phyloP scores from a whole-genome alignment of 1,140 invertebrate genomes.

The Drosophila lacteicornis region DNA sequence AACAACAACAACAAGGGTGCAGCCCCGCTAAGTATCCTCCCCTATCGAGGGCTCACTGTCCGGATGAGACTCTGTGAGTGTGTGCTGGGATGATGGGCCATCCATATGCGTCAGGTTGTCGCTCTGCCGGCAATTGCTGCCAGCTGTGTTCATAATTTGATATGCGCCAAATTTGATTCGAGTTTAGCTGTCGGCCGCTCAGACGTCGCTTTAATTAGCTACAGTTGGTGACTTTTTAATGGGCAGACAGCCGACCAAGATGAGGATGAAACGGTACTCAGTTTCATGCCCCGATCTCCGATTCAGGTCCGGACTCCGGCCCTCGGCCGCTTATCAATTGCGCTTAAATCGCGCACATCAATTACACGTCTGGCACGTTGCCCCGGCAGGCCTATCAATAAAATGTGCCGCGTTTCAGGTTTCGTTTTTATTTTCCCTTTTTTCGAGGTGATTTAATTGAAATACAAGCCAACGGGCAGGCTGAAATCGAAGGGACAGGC shows the following conservation, averaged over 20 bases:
- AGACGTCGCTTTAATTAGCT: constrained; percentile 74
- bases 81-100: constrained; percentile 38
- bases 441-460: constrained; percentile 60
- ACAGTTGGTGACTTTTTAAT: constrained; percentile 81
- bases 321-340: constrained; percentile 70
- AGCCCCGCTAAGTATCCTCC: background rate
- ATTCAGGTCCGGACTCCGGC: constrained; percentile 35
- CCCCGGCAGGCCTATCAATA: constrained; percentile 62
- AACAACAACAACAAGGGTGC: no score
- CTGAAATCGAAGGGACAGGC: constrained; percentile 18
- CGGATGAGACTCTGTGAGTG: background rate
- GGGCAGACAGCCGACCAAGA: constrained; percentile 55
- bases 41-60: constrained; percentile 13
- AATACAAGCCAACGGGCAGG: constrained; percentile 48
- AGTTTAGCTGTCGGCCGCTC: constrained; percentile 60
- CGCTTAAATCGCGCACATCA: constrained; percentile 77
- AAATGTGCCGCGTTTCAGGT: constrained; percentile 68
- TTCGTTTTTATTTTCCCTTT: constrained; percentile 56
- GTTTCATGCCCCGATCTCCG: constrained; percentile 21
- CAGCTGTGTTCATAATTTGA: constrained; percentile 81
- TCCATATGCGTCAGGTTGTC: constrained; percentile 71
- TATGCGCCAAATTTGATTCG: constrained; percentile 79
- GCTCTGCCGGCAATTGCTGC: constrained; percentile 67
- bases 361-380: constrained; percentile 58
- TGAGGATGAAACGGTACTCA: constrained; percentile 15